Base-by-base conservation (phyloP, 2,888 invertebrate genomes). In the Drosophila mayaguana region DNA sequence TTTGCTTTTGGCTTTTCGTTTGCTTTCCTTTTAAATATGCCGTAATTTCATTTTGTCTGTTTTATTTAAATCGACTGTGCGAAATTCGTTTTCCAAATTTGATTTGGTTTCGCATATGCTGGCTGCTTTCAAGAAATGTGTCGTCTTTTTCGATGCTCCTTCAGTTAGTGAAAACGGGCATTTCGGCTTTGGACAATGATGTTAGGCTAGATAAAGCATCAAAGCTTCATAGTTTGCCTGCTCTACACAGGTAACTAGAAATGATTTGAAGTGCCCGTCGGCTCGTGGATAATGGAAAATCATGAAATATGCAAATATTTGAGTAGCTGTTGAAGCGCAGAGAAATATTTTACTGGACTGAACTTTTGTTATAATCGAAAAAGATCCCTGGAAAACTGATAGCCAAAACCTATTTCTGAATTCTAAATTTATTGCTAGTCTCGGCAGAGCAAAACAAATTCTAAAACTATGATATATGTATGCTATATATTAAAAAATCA, bases 41-140 rank as follows among this genome's bases (percentile, higher is more conserved):
- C 18, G 18, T 14, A 18, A 59, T 61, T 53, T 43, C 45, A 25
- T 20, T 45, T 56, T 66, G 14, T 57, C 8, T 63, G 2, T 36
- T 40, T 51, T 51, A 46, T 18, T 22, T 7, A 36, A 38, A 48
- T 28, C 28, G 40, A 11, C 50, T 62, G n/a, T 38, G 60, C 22
- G 32, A 66, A 20, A 16, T 60, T 57, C 5, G 53, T 63, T 32
- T 54, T 64, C 45, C 45, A 48, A 69, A 57, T 64, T 62, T 59
- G n/a, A 34, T 55, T 66, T 63, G 40, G 56, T 54, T 57, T 43
- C 48, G 34, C 34, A 51, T 60, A 3, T 56, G 50, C 36, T 42
- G 11, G 59, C 25, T 56, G 59, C 36, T 40, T 51, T 32, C 65
- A 34, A 56, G 18, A 53, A 65, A 75, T 68, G 78, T 48, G 50